A percentile compares a stretch with the other conserved stretches of the same genome.
Conservation (phyloP, 2,113 vertebrate species). For the Phylloscopus trochiloides region DNA sequence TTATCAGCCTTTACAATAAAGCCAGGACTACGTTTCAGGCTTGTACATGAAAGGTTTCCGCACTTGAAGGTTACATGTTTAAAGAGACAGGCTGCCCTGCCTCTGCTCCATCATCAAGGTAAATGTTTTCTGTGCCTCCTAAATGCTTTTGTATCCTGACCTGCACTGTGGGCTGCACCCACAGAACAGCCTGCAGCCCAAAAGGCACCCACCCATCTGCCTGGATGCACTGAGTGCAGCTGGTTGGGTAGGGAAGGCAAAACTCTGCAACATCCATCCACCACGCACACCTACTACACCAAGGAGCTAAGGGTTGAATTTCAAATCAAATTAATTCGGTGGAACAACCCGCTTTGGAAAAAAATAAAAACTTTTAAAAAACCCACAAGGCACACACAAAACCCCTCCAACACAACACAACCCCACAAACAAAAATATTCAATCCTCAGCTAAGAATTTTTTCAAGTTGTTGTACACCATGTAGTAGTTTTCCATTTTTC, state of each 20-base stretch:
- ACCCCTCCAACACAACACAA: neutral
- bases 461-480: constrained; percentile 8
- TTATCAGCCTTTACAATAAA: neutral
- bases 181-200: neutral
- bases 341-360: neutral
- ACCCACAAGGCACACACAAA: neutral
- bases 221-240: accelerated
- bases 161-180: neutral
- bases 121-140: neutral
- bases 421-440: neutral
- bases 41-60: neutral
- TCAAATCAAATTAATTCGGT: neutral
- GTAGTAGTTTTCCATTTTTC: constrained; percentile 80
- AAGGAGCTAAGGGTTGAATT: neutral
- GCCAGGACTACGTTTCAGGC: neutral
- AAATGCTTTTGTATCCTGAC: neutral
- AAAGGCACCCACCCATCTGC: neutral
- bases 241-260: neutral
- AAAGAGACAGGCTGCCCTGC: neutral
- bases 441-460: neutral
- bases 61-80: neutral
- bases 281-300: neutral
- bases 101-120: neutral
- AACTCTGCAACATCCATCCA: neutral
- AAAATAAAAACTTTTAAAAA: neutral